Evolutionary conservation across 2,113 vertebrate genomes (phyloP).

Genomic region (Eretmochelys imbricata): DNA sequence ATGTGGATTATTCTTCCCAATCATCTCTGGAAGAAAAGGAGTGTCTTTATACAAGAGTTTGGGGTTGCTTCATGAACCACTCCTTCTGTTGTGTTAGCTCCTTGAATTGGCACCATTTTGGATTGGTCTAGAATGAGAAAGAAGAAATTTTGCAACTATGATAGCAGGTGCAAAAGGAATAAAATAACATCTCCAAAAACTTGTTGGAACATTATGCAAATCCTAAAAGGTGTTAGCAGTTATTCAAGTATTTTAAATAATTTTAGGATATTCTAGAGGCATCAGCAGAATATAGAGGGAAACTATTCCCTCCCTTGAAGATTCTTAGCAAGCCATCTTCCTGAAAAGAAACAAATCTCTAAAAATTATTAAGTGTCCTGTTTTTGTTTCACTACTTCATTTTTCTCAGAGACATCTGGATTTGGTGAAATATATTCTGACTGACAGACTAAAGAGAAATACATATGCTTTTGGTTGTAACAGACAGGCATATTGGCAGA

Average conservation of each 20-base stretch:
- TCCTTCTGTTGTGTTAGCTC: conserved; percentile 13
- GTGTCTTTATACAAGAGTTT: not conserved
- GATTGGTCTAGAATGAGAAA: not conserved
- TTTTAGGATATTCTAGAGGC: not conserved
- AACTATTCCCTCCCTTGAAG: not conserved
- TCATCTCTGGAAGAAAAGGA: not conserved
- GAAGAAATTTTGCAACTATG: not conserved
- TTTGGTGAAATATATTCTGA: not conserved
- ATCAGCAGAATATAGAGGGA: not conserved
- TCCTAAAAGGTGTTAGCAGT: not conserved
- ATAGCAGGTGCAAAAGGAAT: not conserved
- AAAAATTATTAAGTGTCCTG: not conserved
- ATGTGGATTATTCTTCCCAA: not conserved
- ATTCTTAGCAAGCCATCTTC: not conserved
- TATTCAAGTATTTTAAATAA: not conserved
- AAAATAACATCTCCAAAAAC: not conserved
- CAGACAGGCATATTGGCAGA: not conserved
- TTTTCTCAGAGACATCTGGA: not conserved
- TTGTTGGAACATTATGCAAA: not conserved
- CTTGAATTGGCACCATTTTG: not conserved
- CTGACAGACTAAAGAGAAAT: not conserved
- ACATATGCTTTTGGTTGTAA: not conserved
- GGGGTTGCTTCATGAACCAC: not conserved
- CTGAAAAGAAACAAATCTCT: not conserved
- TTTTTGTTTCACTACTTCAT: not conserved